A percentile compares a stretch with the other conserved stretches of the same genome.
These are phyloP conservation scores for Uloborus diversus DNA, from an alignment of 1,140 invertebrate species.

Conservation along the genomic window DNA sequence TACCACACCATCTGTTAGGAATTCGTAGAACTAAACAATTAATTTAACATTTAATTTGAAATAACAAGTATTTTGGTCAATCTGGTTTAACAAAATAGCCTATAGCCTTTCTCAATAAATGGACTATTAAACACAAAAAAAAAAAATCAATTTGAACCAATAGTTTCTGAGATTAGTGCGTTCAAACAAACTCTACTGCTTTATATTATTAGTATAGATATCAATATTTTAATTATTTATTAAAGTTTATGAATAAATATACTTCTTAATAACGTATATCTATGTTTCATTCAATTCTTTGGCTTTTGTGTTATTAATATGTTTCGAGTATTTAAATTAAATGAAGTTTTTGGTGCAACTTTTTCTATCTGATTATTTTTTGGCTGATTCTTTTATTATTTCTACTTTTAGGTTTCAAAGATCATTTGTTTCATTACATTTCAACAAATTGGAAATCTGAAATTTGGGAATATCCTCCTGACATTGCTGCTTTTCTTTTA, in stretches of 20 bases:
- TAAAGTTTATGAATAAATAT: neutral
- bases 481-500: too few species aligned
- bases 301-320: neutral
- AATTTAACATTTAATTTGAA: too few species aligned
- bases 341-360: neutral
- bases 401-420: conserved; percentile 18
- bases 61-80: too few species aligned
- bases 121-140: too few species aligned
- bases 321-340: neutral
- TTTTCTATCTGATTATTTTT: neutral
- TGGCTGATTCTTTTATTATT: neutral
- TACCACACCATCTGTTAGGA: too few species aligned
- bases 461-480: too few species aligned
- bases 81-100: too few species aligned
- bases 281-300: neutral
- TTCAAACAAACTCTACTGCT: too few species aligned
- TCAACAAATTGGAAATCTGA: conserved; percentile 11
- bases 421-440: conserved; percentile 26
- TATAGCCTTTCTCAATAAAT: too few species aligned
- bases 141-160: too few species aligned
- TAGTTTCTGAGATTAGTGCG: too few species aligned
- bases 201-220: neutral
- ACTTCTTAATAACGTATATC: neutral
- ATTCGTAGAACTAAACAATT: too few species aligned
- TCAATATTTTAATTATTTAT: neutral